Evolutionary conservation across 2,888 invertebrate species (phyloP).

Genomic region (Drosophila formosana): DNA sequence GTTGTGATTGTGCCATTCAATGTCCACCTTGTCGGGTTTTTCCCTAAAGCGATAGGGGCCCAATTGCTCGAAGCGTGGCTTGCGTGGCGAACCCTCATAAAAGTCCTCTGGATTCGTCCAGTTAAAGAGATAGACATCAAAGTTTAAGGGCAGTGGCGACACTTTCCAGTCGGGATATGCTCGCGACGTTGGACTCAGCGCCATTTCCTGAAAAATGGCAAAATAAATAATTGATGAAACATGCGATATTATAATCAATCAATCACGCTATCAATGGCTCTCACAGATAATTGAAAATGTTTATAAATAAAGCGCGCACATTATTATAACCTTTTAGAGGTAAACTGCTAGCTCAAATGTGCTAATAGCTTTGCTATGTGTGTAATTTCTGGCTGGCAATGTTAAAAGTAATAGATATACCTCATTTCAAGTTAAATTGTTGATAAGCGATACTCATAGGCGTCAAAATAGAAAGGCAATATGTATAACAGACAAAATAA

Average conservation of each 20-base stretch:
- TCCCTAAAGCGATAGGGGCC: slow-evolving; percentile 90
- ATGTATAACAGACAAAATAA: neutral
- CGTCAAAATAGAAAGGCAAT: neutral
- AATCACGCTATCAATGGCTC: neutral
- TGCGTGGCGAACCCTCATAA: slow-evolving; percentile 86
- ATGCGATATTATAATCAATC: slow-evolving; percentile 6
- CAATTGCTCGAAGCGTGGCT: slow-evolving; percentile 86
- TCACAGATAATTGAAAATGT: neutral
- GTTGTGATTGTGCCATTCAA: slow-evolving; percentile 90
- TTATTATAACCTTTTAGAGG: neutral
- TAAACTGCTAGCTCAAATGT: neutral
- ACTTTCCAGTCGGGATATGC: slow-evolving; percentile 90
- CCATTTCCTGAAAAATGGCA: slow-evolving; percentile 87
- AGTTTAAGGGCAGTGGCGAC: slow-evolving; percentile 87
- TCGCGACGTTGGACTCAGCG: slow-evolving; percentile 87
- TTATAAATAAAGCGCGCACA: slow-evolving; percentile 1
- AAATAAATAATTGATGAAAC: neutral
- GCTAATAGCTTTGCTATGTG: neutral
- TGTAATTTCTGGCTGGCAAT: neutral
- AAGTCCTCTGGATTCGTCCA: slow-evolving; percentile 92
- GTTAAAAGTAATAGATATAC: neutral
- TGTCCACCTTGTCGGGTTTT: slow-evolving; percentile 89
- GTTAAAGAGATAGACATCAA: slow-evolving; percentile 91
- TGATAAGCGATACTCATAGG: neutral
- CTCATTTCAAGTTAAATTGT: neutral